Evolutionary conservation across 2,797 vertebrate genomes (phyloP).

Genomic region (Pithecia hirsuta): DNA sequence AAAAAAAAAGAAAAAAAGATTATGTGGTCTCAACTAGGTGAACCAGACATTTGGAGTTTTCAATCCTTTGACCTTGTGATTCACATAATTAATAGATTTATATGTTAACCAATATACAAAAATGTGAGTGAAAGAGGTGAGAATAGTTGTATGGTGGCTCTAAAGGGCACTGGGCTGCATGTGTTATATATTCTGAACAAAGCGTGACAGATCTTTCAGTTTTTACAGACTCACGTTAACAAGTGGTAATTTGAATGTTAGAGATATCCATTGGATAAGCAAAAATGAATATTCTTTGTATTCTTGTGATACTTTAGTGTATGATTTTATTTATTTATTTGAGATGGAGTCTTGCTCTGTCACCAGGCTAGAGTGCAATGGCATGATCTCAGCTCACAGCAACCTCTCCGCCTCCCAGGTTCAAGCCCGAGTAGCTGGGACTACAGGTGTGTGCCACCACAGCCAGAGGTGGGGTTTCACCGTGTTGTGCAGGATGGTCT

Average conservation of each 20-base stretch:
- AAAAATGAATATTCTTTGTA: constrained; percentile 13
- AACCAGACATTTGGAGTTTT: not conserved
- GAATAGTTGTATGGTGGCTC: not conserved
- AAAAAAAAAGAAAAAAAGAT: not conserved
- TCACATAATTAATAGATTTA: not conserved
- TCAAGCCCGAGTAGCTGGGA: too few relatives aligned
- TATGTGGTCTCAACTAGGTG: not conserved
- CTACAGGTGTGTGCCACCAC: too few relatives aligned
- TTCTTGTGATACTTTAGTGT: constrained; percentile 31
- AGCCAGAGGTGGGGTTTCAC: too few relatives aligned
- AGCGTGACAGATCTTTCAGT: not conserved
- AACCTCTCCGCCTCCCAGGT: too few relatives aligned
- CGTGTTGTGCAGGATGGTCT: too few relatives aligned
- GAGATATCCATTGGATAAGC: not conserved
- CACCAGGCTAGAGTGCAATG: too few relatives aligned
- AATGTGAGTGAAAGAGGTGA: not conserved
- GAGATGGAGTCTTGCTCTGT: too few relatives aligned
- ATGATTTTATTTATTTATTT: not conserved
- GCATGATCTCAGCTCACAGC: too few relatives aligned
- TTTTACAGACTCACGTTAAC: constrained; percentile 2
- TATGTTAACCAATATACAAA: not conserved
- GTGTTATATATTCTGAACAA: constrained; percentile 19
- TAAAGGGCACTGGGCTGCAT: not conserved
- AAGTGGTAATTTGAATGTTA: not conserved
- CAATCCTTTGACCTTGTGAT: constrained; percentile 6